Evolutionary conservation across 2,797 vertebrate genomes (phyloP).

Genomic region (Tympanoctomys barrerae): DNA sequence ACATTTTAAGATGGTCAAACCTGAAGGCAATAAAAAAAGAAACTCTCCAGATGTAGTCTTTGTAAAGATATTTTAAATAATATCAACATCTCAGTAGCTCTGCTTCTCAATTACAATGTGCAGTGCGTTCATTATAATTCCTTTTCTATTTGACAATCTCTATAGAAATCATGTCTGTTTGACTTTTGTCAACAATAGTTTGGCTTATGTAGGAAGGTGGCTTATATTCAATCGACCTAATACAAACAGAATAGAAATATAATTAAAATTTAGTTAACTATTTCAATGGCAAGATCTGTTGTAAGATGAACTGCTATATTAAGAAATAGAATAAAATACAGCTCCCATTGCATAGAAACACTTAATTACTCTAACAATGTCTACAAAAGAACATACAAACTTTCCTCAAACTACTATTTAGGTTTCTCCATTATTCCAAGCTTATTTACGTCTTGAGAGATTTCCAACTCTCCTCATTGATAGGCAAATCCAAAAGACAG

Average conservation of each 20-base stretch:
- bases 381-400: background rate
- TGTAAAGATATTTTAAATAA: background rate
- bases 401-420: background rate
- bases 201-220: background rate
- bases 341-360: background rate
- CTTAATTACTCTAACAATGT: background rate
- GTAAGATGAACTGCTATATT: background rate
- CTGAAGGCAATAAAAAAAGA: background rate
- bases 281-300: background rate
- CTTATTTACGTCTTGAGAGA: background rate
- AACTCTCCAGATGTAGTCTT: background rate
- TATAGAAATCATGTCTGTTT: background rate
- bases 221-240: slow-evolving; percentile 37
- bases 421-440: background rate
- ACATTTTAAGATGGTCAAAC: slow-evolving; percentile 19
- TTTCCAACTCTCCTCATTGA: background rate
- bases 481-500: background rate
- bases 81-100: slow-evolving; percentile 17
- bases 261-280: slow-evolving; percentile 45
- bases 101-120: background rate
- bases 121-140: background rate
- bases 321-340: background rate
- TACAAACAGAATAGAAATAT: slow-evolving; percentile 11
- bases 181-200: background rate
- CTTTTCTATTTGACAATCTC: background rate